Evolutionary conservation across 2,113 vertebrate species (phyloP), one percentile per base, ranked within the genome.

Genomic region (Pimephales promelas): DNA sequence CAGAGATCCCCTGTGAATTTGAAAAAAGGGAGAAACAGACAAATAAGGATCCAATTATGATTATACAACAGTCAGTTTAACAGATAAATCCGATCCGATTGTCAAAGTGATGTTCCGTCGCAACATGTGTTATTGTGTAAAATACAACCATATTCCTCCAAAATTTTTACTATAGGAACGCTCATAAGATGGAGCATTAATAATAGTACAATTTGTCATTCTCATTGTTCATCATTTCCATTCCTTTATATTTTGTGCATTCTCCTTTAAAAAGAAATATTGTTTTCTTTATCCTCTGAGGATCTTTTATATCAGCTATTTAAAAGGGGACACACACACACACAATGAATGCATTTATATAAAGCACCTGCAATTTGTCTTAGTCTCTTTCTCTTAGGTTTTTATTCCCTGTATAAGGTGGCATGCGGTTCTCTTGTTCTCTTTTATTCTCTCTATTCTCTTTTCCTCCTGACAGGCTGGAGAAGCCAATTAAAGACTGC

Each of bases 401-500:
- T 52, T 47, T 62, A 18, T 10, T 8, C 20, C 43, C 26, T 79
- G 59, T 64, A 16, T 66, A 64, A 79, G 26, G 59, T 66, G 77
- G 73, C 49, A 20, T 34, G 49, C 2, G 26, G 59, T 66, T 79
- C 59, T 64, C 40, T 79, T 45, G 77, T 22, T 79, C 45, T 13
- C 36, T 64, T 62, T 79, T 64, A 79, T 79, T 79, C 26, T 79
- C 45, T 79, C 76, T 26, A 45, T 79, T 79, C 43, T n/a, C 26
- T 74, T 49, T 79, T 79, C 26, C 43, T 34, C 26, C 40, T 79
- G 77, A 79, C 77, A 79, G 43, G 26, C 24, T 31, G 18, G 43
- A 79, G 59, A 79, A 66, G 77, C 77, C 77, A 79, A 79, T 79
- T 79, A 79, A 49, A 34, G 77, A 49, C 77, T 79, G 43, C 45